Percentiles rank a stretch among this genome's conserved stretches.
phyloP scores from a whole-genome alignment of 2,888 invertebrate genomes.

The Aporophyla lueneburgensis region DNA sequence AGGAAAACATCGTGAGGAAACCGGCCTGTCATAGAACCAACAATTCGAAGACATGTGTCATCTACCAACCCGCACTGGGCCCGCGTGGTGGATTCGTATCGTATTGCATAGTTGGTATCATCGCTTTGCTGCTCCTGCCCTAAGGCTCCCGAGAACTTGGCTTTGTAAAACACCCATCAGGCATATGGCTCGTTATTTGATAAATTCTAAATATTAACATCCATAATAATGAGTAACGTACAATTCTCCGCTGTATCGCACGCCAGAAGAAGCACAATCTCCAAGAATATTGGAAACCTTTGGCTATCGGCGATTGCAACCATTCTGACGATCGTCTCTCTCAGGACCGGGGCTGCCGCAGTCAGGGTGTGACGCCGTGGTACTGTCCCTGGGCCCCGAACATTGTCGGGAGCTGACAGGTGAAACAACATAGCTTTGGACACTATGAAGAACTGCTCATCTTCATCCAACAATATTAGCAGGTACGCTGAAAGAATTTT shows the following conservation, averaged over 20 bases:
- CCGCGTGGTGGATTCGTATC: too few relatives aligned
- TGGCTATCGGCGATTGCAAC: slow-evolving; percentile 72
- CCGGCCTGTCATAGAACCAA: too few relatives aligned
- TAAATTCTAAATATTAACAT: neutral
- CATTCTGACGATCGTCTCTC: slow-evolving; percentile 77
- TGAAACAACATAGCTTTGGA: slow-evolving; percentile 79
- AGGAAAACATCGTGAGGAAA: too few relatives aligned
- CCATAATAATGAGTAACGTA: slow-evolving; percentile 62
- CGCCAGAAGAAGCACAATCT: slow-evolving; percentile 78
- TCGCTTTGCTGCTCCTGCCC: too few relatives aligned
- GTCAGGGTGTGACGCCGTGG: slow-evolving; percentile 67
- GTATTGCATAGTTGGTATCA: too few relatives aligned
- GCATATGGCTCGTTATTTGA: too few relatives aligned
- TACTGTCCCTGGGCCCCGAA: slow-evolving; percentile 65
- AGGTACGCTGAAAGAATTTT: slow-evolving; percentile 77
- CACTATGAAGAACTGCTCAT: slow-evolving; percentile 76
- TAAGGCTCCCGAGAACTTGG: neutral
- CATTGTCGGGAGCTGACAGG: slow-evolving; percentile 73
- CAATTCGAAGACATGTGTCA: too few relatives aligned
- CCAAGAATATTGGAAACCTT: slow-evolving; percentile 77
- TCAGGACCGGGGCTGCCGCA: slow-evolving; percentile 74
- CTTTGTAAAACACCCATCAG: too few relatives aligned
- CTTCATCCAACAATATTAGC: slow-evolving; percentile 77
- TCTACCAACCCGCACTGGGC: too few relatives aligned
- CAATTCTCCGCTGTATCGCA: slow-evolving; percentile 78